Percentiles rank a stretch among this genome's conserved stretches.
These are phyloP conservation scores for Macrotis lagotis DNA, from an alignment of 2,113 vertebrate genomes.

Conservation along the genomic window DNA sequence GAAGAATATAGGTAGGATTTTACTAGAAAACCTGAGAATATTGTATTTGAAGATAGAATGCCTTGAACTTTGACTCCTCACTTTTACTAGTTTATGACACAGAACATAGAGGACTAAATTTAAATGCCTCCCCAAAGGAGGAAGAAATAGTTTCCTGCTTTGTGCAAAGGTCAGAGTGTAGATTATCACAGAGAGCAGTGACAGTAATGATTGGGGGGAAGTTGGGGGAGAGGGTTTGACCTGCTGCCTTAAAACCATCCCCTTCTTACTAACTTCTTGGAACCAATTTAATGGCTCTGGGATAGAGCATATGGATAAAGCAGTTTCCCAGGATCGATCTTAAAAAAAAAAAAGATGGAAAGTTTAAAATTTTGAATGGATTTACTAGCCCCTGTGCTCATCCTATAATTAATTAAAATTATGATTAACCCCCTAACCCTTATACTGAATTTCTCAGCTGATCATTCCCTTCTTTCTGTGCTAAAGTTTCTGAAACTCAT, in stretches of 20 bases:
- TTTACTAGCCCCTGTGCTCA: not conserved
- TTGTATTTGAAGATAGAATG: not conserved
- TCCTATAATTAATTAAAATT: not conserved
- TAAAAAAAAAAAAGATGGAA: not conserved
- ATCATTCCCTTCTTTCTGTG: not conserved
- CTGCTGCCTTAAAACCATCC: no score
- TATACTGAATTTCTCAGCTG: not conserved
- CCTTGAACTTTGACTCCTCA: not conserved
- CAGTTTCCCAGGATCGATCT: not conserved
- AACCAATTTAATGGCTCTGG: no score
- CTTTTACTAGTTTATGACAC: not conserved
- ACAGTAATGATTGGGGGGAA: not conserved
- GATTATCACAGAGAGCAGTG: not conserved
- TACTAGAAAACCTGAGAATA: not conserved
- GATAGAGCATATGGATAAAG: not conserved
- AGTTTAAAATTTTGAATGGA: not conserved
- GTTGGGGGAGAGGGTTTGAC: not conserved
- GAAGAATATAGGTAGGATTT: not conserved
- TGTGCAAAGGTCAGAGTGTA: not conserved
- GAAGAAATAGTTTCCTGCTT: not conserved
- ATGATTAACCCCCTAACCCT: not conserved
- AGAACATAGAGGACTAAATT: not conserved
- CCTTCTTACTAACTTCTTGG: no score
- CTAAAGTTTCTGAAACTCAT: not conserved
- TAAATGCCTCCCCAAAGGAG: not conserved